Evolutionary conservation across 2,113 vertebrate genomes (phyloP), one percentile per base, ranked within the genome.

Genomic region (Embiotoca jacksoni): DNA sequence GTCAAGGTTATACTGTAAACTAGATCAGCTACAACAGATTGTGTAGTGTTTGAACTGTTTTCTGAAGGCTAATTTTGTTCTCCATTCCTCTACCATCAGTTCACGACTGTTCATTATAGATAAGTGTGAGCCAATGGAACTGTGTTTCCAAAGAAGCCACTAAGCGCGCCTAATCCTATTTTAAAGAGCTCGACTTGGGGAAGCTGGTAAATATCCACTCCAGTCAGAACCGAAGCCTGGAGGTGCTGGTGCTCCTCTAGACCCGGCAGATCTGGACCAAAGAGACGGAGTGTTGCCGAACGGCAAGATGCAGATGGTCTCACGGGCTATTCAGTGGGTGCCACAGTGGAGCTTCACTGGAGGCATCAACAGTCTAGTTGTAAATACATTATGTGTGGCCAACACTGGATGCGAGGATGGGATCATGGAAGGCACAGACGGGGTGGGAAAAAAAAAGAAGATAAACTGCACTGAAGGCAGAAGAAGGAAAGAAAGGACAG

Each of bases 91-190:
- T 58, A 89, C 76, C 83, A 88, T 82, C 84, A 86, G 55, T 80
- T 88, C 73, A 87, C 72, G 87, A 92, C 89, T 94, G 92, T 89
- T 94, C 91, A 86, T 90, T 85, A 89, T 75, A 82, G 92, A 95
- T 94, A 94, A 93, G 91, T 91, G 80, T 66, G 59, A 86, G 88
- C 89, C 89, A 93, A 92, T 89, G 83, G 63, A 89, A 82, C 75
- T 72, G 59, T 70, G 63, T 85, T 87, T 82, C 92, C 80, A 91
- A 82, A 89, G 87, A 87, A 92, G 90, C 90, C 90, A 92, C 84
- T 90, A 85, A 93, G 86, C 80, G 61, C 59, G 75, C 83, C 86
- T 94, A 94, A 94, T 94, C 93, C 93, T 78, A 85, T 94, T 93
- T 92, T 88, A 92, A 92, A 93, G 72, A 85, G 89, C 91, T 88